Evolutionary conservation across 2,888 invertebrate species (phyloP), one percentile per base, ranked within the genome.

Genomic region (Heliconius cydno): DNA sequence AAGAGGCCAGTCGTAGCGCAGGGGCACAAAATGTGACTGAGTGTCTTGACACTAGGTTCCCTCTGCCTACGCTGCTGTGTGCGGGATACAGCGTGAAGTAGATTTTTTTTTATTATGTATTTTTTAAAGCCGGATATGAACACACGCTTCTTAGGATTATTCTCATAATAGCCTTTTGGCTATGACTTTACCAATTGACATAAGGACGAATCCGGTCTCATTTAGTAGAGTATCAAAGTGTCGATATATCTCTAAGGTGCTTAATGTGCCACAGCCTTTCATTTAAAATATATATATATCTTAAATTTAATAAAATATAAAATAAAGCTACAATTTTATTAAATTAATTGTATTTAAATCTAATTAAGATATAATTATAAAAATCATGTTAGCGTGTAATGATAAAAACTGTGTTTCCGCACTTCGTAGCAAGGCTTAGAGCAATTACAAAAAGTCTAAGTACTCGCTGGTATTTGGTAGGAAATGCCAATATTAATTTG

Each of bases 401-500:
- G 38, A 74, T 60, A 78, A 74, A 74, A 74, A 60, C 68, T 67
- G 65, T 65, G 57, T 60, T 78, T 78, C 78, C 78, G 78, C 67
- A 74, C 78, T 68, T 74, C 30, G 52, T 38, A 67, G 78, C 75
- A 75, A 75, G 75, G 75, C 41, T 75, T 75, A 66, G 65, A 73
- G 73, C 60, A 73, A 73, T 73, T 73, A 60, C 60, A 73, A 73
- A 75, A 65, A 75, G 75, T 65, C 75, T 75, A 75, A 75, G 75
- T 75, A 75, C 75, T 75, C 57, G 60, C 22, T 75, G 75, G 75
- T 75, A 75, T 75, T 75, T 66, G 41, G 75, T 75, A 66, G 75
- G 75, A 75, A 75, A 75, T 75, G 75, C 75, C 75, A 41, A 65
- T 65, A 75, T 75, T 75, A 75, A 75, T 73, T 73, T 75, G 46